Conservation (phyloP, 2,113 vertebrate species). For the Syngnathus scovelli region DNA sequence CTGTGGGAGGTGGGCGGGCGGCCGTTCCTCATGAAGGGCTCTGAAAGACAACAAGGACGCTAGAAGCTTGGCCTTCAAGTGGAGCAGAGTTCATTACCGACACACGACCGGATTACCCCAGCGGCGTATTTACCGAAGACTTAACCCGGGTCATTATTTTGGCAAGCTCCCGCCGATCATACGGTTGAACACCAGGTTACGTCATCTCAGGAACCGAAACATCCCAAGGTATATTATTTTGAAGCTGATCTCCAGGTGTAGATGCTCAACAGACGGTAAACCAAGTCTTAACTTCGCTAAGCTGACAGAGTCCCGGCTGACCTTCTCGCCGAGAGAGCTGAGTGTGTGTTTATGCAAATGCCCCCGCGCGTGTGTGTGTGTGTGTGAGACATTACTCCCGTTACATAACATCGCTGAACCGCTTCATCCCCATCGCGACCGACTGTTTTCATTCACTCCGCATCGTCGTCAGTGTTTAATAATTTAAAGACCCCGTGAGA, state of each 20-base stretch:
- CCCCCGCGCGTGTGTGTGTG: neutral
- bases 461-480: slow-evolving; percentile 17
- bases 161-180: neutral
- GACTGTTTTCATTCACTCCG: slow-evolving; percentile 6
- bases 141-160: neutral
- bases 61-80: neutral
- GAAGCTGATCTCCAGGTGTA: neutral
- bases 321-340: slow-evolving; percentile 4
- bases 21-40: slow-evolving; percentile 96
- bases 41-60: slow-evolving; percentile 59
- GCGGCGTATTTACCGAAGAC: neutral
- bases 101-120: neutral
- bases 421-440: slow-evolving; percentile 29
- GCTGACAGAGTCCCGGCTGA: neutral
- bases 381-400: slow-evolving; percentile 8
- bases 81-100: neutral
- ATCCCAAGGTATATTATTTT: no score
- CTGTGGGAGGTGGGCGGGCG: slow-evolving; percentile 92
- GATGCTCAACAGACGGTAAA: neutral
- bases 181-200: neutral
- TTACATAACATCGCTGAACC: slow-evolving; percentile 42
- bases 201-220: no score
- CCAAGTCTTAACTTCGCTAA: neutral
- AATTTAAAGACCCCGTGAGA: slow-evolving; percentile 27
- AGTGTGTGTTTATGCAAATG: neutral